A percentile compares a stretch with the other conserved stretches of the same genome.
Evolutionary conservation across 2,888 invertebrate species (phyloP).

Genomic region (Cabera pusaria): DNA sequence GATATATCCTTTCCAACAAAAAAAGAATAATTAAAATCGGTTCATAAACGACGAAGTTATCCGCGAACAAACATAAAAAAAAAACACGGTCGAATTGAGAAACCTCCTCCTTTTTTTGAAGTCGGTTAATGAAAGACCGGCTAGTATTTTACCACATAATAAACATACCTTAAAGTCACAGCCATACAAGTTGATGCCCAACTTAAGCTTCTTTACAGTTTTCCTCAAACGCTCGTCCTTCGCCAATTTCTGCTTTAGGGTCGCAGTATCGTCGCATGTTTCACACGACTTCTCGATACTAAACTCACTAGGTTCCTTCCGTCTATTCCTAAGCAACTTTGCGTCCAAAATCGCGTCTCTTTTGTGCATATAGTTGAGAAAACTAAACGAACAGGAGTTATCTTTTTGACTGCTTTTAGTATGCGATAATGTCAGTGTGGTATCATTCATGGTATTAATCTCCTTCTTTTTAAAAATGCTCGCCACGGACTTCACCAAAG

Average conservation of each 20-base stretch:
- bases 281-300: conserved; percentile 45
- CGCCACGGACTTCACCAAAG: conserved; percentile 58
- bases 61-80: too few relatives aligned
- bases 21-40: too few relatives aligned
- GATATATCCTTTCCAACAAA: too few relatives aligned
- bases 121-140: too few relatives aligned
- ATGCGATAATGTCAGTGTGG: background rate
- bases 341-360: conserved; percentile 47
- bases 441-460: conserved; percentile 4
- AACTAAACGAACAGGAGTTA: conserved; percentile 50
- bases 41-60: too few relatives aligned
- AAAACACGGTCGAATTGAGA: too few relatives aligned
- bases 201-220: conserved; percentile 65
- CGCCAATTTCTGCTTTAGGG: conserved; percentile 52
- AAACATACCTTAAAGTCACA: conserved; percentile 70
- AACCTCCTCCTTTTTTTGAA: too few relatives aligned
- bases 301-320: conserved; percentile 14
- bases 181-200: conserved; percentile 72
- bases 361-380: conserved; percentile 62
- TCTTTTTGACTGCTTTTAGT: conserved; percentile 15
- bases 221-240: conserved; percentile 52
- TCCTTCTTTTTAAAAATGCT: conserved; percentile 51
- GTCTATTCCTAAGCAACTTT: conserved; percentile 19
- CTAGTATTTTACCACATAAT: too few relatives aligned
- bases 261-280: conserved; percentile 61